These are phyloP conservation scores for Prinia subflava DNA, from an alignment of 2,113 vertebrate species.

Conservation along the genomic window DNA sequence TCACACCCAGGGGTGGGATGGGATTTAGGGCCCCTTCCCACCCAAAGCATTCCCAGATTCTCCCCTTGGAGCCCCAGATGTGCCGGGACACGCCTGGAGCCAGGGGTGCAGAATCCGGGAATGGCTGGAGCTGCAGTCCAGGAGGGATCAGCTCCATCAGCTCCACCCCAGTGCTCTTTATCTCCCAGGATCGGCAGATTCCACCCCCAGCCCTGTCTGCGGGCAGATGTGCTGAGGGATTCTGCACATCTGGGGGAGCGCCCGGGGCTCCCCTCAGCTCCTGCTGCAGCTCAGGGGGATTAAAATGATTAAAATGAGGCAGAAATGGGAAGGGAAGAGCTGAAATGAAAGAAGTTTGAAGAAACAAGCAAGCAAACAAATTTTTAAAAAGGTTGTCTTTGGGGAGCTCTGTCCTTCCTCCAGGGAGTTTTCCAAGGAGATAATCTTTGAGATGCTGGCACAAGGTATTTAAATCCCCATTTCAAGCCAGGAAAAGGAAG, in stretches of 20 bases:
- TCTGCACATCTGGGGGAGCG: background rate
- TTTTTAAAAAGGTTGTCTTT: background rate
- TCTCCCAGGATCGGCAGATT: background rate
- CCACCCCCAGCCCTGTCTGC: background rate
- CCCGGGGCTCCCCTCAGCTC: background rate
- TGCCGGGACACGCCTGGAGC: background rate
- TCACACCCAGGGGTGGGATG: too few relatives aligned
- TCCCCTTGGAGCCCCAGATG: accelerated
- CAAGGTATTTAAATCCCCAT: constrained; percentile 28
- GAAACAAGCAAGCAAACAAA: background rate
- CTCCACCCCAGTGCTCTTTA: background rate
- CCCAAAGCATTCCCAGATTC: background rate
- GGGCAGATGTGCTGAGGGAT: background rate
- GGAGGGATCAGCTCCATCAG: too few relatives aligned
- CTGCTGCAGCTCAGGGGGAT: background rate
- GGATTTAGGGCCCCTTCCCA: too few relatives aligned
- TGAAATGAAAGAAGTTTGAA: background rate
- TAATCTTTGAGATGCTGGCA: constrained; percentile 35
- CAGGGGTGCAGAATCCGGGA: background rate
- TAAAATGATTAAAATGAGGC: background rate
- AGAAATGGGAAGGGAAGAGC: background rate
- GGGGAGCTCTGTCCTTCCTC: constrained; percentile 16
- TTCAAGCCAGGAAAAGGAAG: background rate
- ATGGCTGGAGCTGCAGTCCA: accelerated
- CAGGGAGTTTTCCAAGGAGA: constrained; percentile 24